A percentile compares a stretch with the other conserved stretches of the same genome.
These are phyloP conservation scores for Prosapia bicincta DNA, from an alignment of 2,888 invertebrate species.

Conservation along the genomic window DNA sequence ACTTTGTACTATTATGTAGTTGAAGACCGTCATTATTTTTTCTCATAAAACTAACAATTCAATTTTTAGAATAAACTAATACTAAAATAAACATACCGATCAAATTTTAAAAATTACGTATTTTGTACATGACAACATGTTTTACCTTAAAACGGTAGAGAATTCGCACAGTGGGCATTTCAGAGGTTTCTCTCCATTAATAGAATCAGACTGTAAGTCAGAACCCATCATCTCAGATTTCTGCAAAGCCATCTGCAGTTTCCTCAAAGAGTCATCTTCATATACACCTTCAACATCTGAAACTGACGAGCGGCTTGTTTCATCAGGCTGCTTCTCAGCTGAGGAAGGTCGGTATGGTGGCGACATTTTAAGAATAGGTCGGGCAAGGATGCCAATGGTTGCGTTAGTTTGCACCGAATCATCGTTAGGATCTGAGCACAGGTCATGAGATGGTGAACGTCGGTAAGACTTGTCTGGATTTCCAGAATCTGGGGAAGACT, in stretches of 20 bases:
- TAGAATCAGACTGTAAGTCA: constrained; percentile 31
- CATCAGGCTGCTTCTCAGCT: constrained; percentile 1
- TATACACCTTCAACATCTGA: constrained; percentile 25
- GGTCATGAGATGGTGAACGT: background rate
- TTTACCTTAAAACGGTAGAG: constrained; percentile 46
- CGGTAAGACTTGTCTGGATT: background rate
- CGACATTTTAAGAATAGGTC: constrained; percentile 6
- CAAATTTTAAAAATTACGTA: too few species aligned
- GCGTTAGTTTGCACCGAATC: constrained; percentile 8
- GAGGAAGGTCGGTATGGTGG: background rate
- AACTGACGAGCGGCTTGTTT: constrained; percentile 8
- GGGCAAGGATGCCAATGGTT: constrained; percentile 14
- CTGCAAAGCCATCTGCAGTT: constrained; percentile 46
- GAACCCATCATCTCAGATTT: constrained; percentile 38
- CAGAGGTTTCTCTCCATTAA: constrained; percentile 39
- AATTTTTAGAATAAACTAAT: too few species aligned
- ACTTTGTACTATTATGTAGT: too few species aligned
- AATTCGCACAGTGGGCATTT: constrained; percentile 54
- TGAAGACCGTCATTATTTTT: too few species aligned
- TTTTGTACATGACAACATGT: too few species aligned
- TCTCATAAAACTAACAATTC: too few species aligned
- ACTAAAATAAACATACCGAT: too few species aligned
- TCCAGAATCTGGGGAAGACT: constrained; percentile 4
- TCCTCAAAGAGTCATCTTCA: constrained; percentile 43
- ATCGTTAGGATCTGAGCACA: background rate